phyloP scores from a whole-genome alignment of 2,888 invertebrate species.

The Andricus quercusramuli region DNA sequence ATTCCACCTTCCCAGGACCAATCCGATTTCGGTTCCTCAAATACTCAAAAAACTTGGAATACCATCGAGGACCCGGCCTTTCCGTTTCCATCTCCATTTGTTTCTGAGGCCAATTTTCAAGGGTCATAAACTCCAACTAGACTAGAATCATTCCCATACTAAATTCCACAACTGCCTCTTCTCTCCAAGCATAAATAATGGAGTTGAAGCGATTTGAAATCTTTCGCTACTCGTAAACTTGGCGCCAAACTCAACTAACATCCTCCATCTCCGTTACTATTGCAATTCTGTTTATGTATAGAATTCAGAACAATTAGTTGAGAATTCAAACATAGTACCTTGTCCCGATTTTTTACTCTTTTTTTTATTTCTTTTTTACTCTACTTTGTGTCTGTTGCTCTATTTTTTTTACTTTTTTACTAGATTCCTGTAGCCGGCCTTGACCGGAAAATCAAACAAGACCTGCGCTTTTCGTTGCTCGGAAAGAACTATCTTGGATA shows the following conservation, averaged over 20 bases:
- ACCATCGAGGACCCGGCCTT: conserved; percentile 62
- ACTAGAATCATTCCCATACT: conserved; percentile 2
- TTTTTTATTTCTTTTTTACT: background rate
- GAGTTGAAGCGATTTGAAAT: background rate
- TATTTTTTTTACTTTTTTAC: background rate
- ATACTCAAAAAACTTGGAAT: conserved; percentile 67
- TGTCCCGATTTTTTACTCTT: background rate
- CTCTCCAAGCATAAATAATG: background rate
- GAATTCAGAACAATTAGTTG: background rate
- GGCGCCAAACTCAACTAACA: background rate
- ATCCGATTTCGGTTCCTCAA: conserved; percentile 71
- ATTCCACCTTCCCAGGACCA: conserved; percentile 67
- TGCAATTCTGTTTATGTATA: background rate
- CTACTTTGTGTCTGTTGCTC: background rate
- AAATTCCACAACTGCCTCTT: conserved; percentile 6
- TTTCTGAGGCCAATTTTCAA: conserved; percentile 4
- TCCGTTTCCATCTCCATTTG: conserved; percentile 58
- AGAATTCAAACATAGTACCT: background rate
- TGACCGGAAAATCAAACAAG: conserved; percentile 4
- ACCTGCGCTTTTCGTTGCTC: conserved; percentile 30
- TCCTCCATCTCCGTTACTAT: background rate
- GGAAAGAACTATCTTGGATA: conserved; percentile 25
- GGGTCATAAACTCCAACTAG: conserved; percentile 54
- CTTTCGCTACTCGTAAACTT: background rate
- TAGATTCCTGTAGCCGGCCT: conserved; percentile 7